Base-by-base conservation (phyloP, 2,888 invertebrate species). In the Macrosiphum euphorbiae region DNA sequence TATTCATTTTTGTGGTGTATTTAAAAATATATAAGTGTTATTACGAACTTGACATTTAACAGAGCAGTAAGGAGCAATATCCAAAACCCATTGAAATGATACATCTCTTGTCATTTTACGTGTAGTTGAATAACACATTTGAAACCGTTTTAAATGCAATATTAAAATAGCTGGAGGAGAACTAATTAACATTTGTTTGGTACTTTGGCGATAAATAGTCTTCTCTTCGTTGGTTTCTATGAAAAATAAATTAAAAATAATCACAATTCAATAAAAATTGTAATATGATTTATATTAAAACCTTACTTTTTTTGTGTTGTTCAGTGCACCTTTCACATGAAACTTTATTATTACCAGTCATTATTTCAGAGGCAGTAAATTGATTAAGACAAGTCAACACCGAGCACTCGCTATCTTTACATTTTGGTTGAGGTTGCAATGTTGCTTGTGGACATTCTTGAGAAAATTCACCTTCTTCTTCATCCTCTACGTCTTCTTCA, bases 61-160 rank as follows among this genome's bases (percentile, higher is more conserved):
- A 94, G 98, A 97, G 95, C 99, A 99, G 96, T 98, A 99, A 11
- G 99, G 98, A 50, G 99, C 98, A 94, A 99, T 96, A 95, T 99
- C 98, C 92, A 99, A 96, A 0, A 98, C 95, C 89, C 97, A 96
- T 0, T 99, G 98, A 96, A 99, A 99, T 95, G 97, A 97, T 0
- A 99, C 99, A 95, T 97, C 97, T 94, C 98, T 97, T 24, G 97
- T 97, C 95, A 99, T 97, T 96, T 99, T 99, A 35, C 97, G 97
- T 95, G 98, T 98, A 96, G 97, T 97, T 95, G 97, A 97, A 11
- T 97, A 96, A 91, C 97, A 97, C 95, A 99, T 97, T 96, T 99
- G 99, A 96, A 99, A 99, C 94, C 99, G 96, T 96, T 99, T 99
- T 95, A 99, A 96, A 95, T 99, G 99, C 47, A 99, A 96, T 93